These are phyloP conservation scores for Danio choprae DNA, from an alignment of 2,797 vertebrate genomes.

Conservation along the genomic window DNA sequence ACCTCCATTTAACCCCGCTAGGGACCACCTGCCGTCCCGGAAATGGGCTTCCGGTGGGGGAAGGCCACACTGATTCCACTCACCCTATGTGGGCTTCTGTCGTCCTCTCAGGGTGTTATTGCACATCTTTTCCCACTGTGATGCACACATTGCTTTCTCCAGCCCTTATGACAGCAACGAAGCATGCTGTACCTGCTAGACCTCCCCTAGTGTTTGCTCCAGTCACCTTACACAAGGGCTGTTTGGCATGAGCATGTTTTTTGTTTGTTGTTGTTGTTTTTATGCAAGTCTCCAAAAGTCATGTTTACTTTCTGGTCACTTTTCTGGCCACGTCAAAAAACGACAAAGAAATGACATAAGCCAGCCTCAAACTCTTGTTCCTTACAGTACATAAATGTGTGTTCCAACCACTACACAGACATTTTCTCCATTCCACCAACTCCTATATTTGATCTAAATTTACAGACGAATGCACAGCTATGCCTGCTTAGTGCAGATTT, in stretches of 20 bases:
- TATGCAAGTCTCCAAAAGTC: background rate
- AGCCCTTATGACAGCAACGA: constrained; percentile 43
- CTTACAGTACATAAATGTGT: background rate
- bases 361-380: background rate
- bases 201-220: constrained; percentile 9
- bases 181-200: constrained; percentile 21
- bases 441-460: constrained; percentile 18
- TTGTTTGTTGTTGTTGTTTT: background rate
- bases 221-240: constrained; percentile 46
- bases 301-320: background rate
- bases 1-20: constrained; percentile 80
- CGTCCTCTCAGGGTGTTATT: constrained; percentile 75
- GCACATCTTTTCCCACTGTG: constrained; percentile 79
- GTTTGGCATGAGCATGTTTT: constrained; percentile 17
- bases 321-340: background rate
- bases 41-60: constrained; percentile 79
- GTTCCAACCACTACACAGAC: background rate
- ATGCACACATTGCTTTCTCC: constrained; percentile 74
- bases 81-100: constrained; percentile 67
- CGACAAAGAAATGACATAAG: too few relatives aligned
- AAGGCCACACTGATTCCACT: constrained; percentile 76
- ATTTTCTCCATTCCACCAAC: background rate
- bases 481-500: constrained; percentile 67
- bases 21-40: constrained; percentile 78
- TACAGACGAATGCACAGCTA: constrained; percentile 28